Evolutionary conservation across 2,888 invertebrate genomes (phyloP), one percentile per base, ranked within the genome.

Genomic region (Buathra laborator): DNA sequence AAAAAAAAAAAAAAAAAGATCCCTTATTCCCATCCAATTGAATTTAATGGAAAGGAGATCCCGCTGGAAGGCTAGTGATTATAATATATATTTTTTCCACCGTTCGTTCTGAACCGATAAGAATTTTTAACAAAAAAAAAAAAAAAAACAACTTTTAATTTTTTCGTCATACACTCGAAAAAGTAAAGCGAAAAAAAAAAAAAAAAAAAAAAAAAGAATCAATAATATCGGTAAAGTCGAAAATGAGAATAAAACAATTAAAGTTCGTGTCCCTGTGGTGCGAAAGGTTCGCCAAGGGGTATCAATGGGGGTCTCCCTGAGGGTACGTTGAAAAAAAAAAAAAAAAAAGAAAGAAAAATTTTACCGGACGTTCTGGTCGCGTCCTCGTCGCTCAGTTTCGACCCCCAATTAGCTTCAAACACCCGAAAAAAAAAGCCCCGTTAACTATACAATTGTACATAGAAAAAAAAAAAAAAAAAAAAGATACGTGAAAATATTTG

Each of bases 11-110:
- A 44, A 79, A 16, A 70, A 51, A 9, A 37, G 32, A 24, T 59
- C 37, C 10, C 44, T n/a, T 44, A 59, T 68, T 32, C 59, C 64
- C 32, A 29, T 32, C 37, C 44, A 32, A 79, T 48, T 19, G 19
- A 43, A 44, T 59, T 62, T 46, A 24, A 56, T 56, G 19, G n/a
- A 37, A 53, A 71, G 32, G 29, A 29, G 16, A 71, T 70, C 53
- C 84, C 87, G 80, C 81, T 87, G 89, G 89, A 92, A 92, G 92
- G 92, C 92, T 92, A 92, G 92, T 92, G 92, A 92, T 48, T 51
- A 62, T 74, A 37, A 68, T 68, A 46, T 59, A 53, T 68, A 77
- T 43, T 48, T 44, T 70, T 76, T 12, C 10, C 24, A 24, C 66
- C 56, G 6, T 48, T 44, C 29, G n/a, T 6, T 44, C 56, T 12